phyloP scores from a whole-genome alignment of 2,888 invertebrate genomes.

The Drosophila planitibia region DNA sequence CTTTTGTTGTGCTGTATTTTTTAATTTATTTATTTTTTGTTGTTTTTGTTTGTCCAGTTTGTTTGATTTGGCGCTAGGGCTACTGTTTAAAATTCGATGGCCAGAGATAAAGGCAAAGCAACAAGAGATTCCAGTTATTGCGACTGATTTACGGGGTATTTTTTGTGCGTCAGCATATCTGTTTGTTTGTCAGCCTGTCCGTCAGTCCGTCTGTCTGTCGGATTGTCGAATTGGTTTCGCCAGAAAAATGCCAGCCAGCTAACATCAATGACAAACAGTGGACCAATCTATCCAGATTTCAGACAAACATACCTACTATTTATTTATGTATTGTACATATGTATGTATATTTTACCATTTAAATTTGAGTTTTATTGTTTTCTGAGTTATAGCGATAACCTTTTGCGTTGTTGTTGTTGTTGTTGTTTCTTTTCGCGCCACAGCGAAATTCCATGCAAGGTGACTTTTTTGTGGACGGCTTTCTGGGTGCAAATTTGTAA shows the following conservation, averaged over 20 bases:
- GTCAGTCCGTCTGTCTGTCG: background rate
- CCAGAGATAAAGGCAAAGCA: slow-evolving; percentile 41
- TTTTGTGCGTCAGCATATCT: slow-evolving; percentile 72
- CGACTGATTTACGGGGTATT: slow-evolving; percentile 78
- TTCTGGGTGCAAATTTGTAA: slow-evolving; percentile 80
- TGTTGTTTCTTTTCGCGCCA: slow-evolving; percentile 34
- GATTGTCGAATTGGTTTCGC: slow-evolving; percentile 50
- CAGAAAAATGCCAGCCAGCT: slow-evolving; percentile 61
- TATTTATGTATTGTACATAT: slow-evolving; percentile 19
- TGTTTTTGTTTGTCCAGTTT: slow-evolving; percentile 36
- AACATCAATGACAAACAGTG: slow-evolving; percentile 56
- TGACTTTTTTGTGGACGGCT: slow-evolving; percentile 68
- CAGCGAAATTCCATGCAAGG: slow-evolving; percentile 81
- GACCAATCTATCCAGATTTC: slow-evolving; percentile 49
- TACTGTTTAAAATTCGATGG: slow-evolving; percentile 70
- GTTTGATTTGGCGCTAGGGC: slow-evolving; percentile 65
- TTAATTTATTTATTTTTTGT: slow-evolving; percentile 4
- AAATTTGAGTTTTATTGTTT: slow-evolving; percentile 56
- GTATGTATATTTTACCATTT: slow-evolving; percentile 36
- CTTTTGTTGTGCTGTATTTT: slow-evolving; percentile 3
- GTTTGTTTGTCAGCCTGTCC: background rate
- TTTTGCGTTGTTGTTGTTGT: slow-evolving; percentile 10
- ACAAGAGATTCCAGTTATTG: slow-evolving; percentile 74
- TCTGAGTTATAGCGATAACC: slow-evolving; percentile 56
- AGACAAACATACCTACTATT: slow-evolving; percentile 16